Evolutionary conservation across 2,113 vertebrate genomes (phyloP), one percentile per base, ranked within the genome.

Genomic region (Thinocorus orbignyianus): DNA sequence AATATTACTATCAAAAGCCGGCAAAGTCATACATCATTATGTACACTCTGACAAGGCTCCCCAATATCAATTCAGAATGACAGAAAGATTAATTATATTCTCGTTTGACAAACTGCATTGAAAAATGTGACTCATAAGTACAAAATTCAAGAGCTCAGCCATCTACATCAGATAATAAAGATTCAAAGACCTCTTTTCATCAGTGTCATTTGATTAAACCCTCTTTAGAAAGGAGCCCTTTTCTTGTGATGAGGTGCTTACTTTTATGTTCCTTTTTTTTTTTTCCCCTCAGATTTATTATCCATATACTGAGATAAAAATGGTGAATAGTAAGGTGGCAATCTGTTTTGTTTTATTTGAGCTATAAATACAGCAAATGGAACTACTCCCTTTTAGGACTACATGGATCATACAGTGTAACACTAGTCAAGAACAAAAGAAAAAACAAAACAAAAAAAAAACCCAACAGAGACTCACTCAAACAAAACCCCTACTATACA

Each of bases 61-160:
- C 81, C 44, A 69, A 72, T 87, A 92, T 86, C 80, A 95, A 94
- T 95, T 86, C 93, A 88, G 41, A 96, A 94, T 72, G 93, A 95
- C 37, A 96, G 87, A 87, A 6, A 97, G 57, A 96, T 93, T 78
- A 96, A 94, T 96, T 81, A 95, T 60, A 94, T 92, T 92, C 65
- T 88, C 44, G 28, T 94, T 64, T 92, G 49, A 96, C 74, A 94
- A 96, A 95, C 52, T 92, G 41, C 41, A 92, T 37, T 93, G 57
- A 55, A 97, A 96, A 96, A 93, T 82, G 60, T 72, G 93, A 64
- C 49, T 96, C 10, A 0, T 92, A 90, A 95, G 60, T 80, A 86
- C 65, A 95, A 92, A 95, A 93, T 91, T 92, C 15, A 22, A 93
- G 81, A 92, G 72, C 69, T 91, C 55, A 79, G 61, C 49, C 78